Conservation (phyloP, 2,113 vertebrate genomes). For the Sceloporus undulatus region DNA sequence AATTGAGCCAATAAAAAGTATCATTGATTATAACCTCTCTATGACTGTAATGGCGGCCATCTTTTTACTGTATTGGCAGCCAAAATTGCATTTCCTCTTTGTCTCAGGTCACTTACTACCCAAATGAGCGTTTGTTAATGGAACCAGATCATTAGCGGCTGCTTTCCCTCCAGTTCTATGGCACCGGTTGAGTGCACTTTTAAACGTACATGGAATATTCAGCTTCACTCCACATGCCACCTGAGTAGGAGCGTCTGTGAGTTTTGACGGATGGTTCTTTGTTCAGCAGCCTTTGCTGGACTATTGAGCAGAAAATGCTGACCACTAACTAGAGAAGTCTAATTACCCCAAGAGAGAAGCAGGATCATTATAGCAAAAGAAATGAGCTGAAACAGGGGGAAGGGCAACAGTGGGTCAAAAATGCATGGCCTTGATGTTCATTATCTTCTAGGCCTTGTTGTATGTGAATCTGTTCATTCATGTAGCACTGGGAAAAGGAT, state of each 20-base stretch:
- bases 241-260: conserved; percentile 49
- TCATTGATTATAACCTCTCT: conserved; percentile 75
- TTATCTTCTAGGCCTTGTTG: neutral
- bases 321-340: conserved; percentile 48
- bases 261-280: conserved; percentile 67
- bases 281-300: conserved; percentile 55
- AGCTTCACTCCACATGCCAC: conserved; percentile 46
- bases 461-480: neutral
- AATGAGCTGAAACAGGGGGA: conserved; percentile 48
- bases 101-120: conserved; percentile 75
- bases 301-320: conserved; percentile 57
- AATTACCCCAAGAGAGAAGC: conserved; percentile 47
- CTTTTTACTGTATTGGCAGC: conserved; percentile 75
- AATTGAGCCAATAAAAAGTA: conserved; percentile 77
- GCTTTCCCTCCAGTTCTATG: conserved; percentile 63
- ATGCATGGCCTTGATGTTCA: neutral
- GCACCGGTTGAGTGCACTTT: conserved; percentile 66
- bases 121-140: conserved; percentile 79
- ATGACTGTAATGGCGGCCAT: conserved; percentile 67
- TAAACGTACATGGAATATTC: conserved; percentile 51
- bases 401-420: conserved; percentile 15
- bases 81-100: conserved; percentile 74
- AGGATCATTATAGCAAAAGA: conserved; percentile 32
- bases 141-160: conserved; percentile 76
- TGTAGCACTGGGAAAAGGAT: neutral